phyloP scores from a whole-genome alignment of 2,113 vertebrate species.

The Chitala chitala region DNA sequence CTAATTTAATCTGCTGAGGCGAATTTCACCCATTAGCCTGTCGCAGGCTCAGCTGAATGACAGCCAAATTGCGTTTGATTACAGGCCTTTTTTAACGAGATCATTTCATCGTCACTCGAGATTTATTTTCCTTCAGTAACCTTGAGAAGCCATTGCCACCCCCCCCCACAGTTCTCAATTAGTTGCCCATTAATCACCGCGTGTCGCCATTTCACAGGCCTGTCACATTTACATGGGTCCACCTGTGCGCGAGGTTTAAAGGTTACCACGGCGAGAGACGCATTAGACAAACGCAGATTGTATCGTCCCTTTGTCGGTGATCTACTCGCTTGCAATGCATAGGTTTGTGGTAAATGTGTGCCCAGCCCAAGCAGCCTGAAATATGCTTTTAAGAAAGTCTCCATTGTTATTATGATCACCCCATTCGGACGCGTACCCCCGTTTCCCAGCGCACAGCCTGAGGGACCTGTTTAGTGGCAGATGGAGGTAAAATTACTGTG shows the following conservation, averaged over 20 bases:
- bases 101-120: background rate
- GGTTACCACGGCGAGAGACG: no score
- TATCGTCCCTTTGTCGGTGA: no score
- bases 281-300: no score
- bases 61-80: slow-evolving; percentile 12
- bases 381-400: background rate
- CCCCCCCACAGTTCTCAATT: slow-evolving; percentile 6
- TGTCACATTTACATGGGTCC: background rate
- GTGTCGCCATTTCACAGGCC: background rate
- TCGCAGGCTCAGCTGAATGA: background rate
- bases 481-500: no score
- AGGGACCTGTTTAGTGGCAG: background rate
- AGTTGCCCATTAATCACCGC: background rate
- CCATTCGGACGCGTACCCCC: background rate
- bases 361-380: background rate
- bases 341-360: background rate
- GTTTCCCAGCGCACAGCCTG: background rate
- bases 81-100: slow-evolving; percentile 16
- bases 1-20: background rate
- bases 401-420: background rate
- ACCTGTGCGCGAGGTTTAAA: background rate
- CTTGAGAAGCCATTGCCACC: slow-evolving; percentile 7
- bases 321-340: background rate
- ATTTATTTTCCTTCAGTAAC: slow-evolving; percentile 17
- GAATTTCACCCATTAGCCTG: background rate